Conservation (phyloP, 2,113 vertebrate species). For the Nycticryphes semicollaris region DNA sequence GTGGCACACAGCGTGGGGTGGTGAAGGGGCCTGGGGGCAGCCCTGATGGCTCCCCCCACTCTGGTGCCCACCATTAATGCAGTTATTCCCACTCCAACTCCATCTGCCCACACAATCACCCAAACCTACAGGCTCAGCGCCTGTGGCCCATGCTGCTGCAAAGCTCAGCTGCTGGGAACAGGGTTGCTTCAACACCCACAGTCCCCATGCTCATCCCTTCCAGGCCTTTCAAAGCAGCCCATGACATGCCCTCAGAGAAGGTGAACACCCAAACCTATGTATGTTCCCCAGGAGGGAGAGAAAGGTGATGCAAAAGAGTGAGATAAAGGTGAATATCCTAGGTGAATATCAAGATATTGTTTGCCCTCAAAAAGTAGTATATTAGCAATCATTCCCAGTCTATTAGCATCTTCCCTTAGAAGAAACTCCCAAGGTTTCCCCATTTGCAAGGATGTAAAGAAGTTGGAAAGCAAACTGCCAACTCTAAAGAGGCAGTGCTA, state of each 20-base stretch:
- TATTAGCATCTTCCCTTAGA: background rate
- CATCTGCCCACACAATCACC: accelerated
- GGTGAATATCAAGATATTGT: background rate
- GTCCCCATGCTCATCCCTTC: background rate
- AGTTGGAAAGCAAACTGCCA: background rate
- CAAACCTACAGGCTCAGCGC: background rate
- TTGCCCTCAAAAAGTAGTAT: background rate
- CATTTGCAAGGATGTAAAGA: background rate
- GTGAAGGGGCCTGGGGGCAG: background rate
- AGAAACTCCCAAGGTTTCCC: background rate
- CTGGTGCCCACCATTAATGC: accelerated
- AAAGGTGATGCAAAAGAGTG: background rate
- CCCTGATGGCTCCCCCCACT: accelerated
- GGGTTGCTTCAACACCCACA: background rate
- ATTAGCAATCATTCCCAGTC: background rate
- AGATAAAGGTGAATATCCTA: background rate
- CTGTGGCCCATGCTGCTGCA: accelerated
- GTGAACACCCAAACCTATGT: background rate
- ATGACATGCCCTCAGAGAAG: background rate
- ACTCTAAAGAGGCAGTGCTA: background rate
- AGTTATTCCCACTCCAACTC: background rate
- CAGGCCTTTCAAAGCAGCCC: background rate
- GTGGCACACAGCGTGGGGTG: accelerated
- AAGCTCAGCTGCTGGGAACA: background rate
- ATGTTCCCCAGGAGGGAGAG: background rate